Evolutionary conservation across 2,113 vertebrate genomes (phyloP).

Genomic region (Macquaria ambigua): DNA sequence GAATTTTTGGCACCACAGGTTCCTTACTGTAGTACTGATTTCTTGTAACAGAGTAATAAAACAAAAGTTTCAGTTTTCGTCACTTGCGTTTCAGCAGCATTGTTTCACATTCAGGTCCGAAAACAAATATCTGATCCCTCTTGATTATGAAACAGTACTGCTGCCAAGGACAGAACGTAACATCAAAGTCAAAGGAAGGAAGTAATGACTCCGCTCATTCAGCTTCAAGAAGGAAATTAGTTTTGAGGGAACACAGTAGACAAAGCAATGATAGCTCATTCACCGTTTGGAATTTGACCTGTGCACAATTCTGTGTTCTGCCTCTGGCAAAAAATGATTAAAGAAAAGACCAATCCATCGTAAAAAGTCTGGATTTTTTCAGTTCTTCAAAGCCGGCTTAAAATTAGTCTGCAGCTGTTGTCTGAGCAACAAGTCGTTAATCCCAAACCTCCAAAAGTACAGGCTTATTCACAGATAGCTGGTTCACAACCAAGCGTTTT

Average conservation of each 20-base stretch:
- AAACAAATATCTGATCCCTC: neutral
- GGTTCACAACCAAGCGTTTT: neutral
- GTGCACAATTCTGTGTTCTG: neutral
- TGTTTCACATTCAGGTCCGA: constrained; percentile 23
- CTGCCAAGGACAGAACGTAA: constrained; percentile 21
- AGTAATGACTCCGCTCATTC: constrained; percentile 57
- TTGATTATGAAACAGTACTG: constrained; percentile 15
- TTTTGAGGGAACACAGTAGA: neutral
- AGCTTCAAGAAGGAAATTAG: constrained; percentile 44
- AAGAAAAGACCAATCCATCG: neutral
- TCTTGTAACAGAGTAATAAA: neutral
- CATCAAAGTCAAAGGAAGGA: constrained; percentile 64
- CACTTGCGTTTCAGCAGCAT: neutral
- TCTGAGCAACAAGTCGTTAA: neutral
- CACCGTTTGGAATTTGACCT: constrained; percentile 23
- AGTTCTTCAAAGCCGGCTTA: neutral
- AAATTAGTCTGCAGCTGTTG: neutral
- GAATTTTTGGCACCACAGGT: neutral
- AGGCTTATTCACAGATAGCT: neutral
- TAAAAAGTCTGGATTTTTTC: too few relatives aligned
- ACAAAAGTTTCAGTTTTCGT: neutral
- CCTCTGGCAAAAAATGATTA: neutral
- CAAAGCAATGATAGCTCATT: constrained; percentile 16
- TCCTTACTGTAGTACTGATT: neutral
- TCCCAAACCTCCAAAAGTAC: neutral